Conservation (phyloP, 2,888 invertebrate genomes). For the Urechis unicinctus region DNA sequence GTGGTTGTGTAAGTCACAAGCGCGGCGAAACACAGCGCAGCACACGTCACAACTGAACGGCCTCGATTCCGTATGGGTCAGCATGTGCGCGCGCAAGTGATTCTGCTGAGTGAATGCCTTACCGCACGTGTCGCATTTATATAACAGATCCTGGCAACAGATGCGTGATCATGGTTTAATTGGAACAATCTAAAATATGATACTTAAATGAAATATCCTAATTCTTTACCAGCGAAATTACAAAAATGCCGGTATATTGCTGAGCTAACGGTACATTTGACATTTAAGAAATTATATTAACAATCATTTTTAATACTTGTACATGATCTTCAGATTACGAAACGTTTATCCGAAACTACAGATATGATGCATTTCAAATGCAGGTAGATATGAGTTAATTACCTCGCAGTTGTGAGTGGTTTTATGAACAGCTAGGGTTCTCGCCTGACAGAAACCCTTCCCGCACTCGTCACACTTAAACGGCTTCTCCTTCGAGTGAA, state of each 20-base stretch:
- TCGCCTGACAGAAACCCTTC: slow-evolving; percentile 94
- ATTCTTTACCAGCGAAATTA: too few species aligned
- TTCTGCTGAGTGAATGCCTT: slow-evolving; percentile 76
- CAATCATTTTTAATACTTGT: too few species aligned
- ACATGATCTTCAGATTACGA: too few species aligned
- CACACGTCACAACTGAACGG: slow-evolving; percentile 84
- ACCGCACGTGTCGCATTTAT: slow-evolving; percentile 5
- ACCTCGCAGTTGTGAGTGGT: slow-evolving; percentile 55
- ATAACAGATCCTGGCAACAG: background rate
- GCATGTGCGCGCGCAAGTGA: slow-evolving; percentile 82
- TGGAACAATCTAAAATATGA: too few species aligned
- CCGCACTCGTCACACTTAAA: slow-evolving; percentile 94
- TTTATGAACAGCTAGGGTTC: slow-evolving; percentile 91
- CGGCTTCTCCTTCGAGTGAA: slow-evolving; percentile 96
- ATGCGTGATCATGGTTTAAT: too few species aligned
- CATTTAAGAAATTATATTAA: too few species aligned
- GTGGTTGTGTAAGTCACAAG: slow-evolving; percentile 83
- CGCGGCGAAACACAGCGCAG: slow-evolving; percentile 84
- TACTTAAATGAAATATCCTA: too few species aligned
- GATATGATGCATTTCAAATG: background rate
- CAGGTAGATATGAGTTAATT: background rate
- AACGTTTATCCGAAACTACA: background rate
- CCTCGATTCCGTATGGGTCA: slow-evolving; percentile 87
- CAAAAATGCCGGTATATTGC: too few species aligned
- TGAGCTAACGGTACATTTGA: too few species aligned